Evolutionary conservation across 2,888 invertebrate genomes (phyloP).

Genomic region (Orthosia gothica): DNA sequence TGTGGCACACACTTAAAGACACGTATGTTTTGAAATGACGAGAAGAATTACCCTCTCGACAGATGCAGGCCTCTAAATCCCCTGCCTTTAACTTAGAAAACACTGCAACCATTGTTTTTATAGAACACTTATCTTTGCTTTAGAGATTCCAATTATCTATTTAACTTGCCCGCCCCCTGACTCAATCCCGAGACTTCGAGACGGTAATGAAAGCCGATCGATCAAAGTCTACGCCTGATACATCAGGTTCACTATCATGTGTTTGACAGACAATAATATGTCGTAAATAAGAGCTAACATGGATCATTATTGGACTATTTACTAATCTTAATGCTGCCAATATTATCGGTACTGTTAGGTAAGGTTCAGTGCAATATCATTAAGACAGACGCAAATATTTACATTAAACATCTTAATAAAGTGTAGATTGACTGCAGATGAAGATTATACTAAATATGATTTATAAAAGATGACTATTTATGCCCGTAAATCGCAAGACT

Average conservation of each 20-base stretch:
- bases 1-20: too few species aligned
- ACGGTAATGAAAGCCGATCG: conserved; percentile 36
- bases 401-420: neutral
- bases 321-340: neutral
- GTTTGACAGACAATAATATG: conserved; percentile 14
- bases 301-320: neutral
- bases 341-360: too few species aligned
- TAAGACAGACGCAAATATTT: neutral
- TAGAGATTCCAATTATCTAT: conserved; percentile 24
- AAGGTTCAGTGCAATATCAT: neutral
- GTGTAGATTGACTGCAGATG: neutral
- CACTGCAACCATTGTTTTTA: neutral
- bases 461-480: too few species aligned
- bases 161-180: conserved; percentile 24
- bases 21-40: too few species aligned
- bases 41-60: neutral
- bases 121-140: neutral
- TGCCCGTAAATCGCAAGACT: too few species aligned
- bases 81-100: neutral
- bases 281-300: conserved; percentile 11
- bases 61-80: neutral
- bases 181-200: conserved; percentile 14
- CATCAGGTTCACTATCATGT: conserved; percentile 26
- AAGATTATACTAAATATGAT: too few species aligned
- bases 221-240: conserved; percentile 34